Base-by-base conservation (phyloP, 2,888 invertebrate genomes). In the Phortica okadai region DNA sequence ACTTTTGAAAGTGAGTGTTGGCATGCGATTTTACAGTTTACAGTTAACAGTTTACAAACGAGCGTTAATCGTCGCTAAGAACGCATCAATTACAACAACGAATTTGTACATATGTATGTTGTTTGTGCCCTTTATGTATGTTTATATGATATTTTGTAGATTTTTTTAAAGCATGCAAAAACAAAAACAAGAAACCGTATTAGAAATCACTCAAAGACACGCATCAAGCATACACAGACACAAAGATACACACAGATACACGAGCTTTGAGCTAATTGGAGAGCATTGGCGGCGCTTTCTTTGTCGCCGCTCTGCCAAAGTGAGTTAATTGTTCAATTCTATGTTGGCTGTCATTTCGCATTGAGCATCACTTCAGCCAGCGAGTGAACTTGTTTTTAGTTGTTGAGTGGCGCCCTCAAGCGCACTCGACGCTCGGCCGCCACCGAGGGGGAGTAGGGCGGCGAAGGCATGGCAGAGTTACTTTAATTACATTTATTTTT, bases 181-280 rank as follows among this genome's bases (percentile, higher is more conserved):
- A 87, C 84, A 88, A 56, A 56, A 59, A 21, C 6, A n/a, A 16
- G 77, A 87, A 88, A 85, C 88, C 88, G 84, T 88, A 88, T 84
- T 85, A 86, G 78, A 79, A 88, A 85, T 87, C 88, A 84, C 88
- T 79, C 76, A 56, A 73, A 79, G 78, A 77, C 85, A 85, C 85
- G 85, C 84, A 82, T 79, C 73, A 54, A 45, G 54, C 45, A 14
- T n/a, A 69, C 69, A 69, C 7, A 2, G 2, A 8, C 7, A 66
- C 58, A 75, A 42, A 74, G 42, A 69, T 11, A 45, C 56, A 62
- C 42, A 77, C 50, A 74, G 70, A 66, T 70, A 79, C 76, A 81
- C 33, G 66, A 77, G 54, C 69, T 42, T 59, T 77, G 73, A 59
- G 50, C 77, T 81, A 84, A 86, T 84, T 87, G 87, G 2, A 50